Evolutionary conservation across 2,888 invertebrate genomes (phyloP).

Genomic region (Xestia c-nigrum): DNA sequence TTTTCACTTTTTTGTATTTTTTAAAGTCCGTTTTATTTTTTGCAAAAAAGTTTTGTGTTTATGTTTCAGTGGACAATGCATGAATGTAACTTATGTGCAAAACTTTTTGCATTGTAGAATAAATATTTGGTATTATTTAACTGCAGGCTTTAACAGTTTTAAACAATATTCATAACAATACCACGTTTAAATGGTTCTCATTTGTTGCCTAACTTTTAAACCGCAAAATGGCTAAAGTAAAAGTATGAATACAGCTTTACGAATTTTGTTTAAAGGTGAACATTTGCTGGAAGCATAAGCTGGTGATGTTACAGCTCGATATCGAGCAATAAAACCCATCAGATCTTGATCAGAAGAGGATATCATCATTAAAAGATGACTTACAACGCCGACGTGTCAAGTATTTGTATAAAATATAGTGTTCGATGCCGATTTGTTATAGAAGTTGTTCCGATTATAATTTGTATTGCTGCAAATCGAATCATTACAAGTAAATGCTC

Average conservation of each 20-base stretch:
- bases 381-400: background rate
- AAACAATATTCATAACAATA: slow-evolving; percentile 28
- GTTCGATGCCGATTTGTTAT: background rate
- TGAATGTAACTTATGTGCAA: background rate
- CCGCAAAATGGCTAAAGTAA: slow-evolving; percentile 35
- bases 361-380: background rate
- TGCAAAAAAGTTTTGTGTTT: background rate
- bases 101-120: slow-evolving; percentile 1
- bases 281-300: slow-evolving; percentile 18
- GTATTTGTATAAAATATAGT: background rate
- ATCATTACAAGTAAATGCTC: background rate
- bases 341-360: background rate
- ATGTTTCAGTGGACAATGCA: background rate
- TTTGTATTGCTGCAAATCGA: background rate
- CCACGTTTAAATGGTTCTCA: slow-evolving; percentile 21
- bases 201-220: slow-evolving; percentile 46
- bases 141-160: slow-evolving; percentile 24
- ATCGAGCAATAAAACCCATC: background rate
- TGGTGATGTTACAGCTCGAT: background rate
- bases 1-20: no score
- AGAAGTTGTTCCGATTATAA: background rate
- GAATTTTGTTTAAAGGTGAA: slow-evolving; percentile 51
- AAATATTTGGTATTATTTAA: slow-evolving; percentile 29
- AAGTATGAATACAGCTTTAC: slow-evolving; percentile 23
- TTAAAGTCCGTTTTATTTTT: no score